Evolutionary conservation across 92 coral and sea anemone genomes (phyloP), one percentile per base, ranked within the genome.

Genomic region (Chrysogorgia sp.): DNA sequence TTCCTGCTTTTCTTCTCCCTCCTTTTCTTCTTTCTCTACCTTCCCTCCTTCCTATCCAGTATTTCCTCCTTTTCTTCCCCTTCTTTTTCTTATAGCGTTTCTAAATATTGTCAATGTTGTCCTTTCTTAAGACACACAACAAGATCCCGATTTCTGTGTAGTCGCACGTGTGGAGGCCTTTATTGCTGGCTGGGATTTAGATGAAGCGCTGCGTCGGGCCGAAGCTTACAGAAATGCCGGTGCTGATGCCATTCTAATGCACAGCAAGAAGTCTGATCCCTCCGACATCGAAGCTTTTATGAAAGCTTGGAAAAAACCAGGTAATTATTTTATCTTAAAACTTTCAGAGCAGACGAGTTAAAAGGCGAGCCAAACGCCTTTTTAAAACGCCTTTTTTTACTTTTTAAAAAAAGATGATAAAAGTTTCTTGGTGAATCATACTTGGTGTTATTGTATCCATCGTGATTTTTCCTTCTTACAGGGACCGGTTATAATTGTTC

Each of bases 171-270:
- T 94, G 8, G 98, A 94, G 81, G 98, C 98, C 21, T 94, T 94
- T 64, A 94, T 94, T 62, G 97, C 98, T 49, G 98, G 98, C 10
- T 94, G 98, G 98, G 92, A 92, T 13, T 82, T 94, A 45, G 98
- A 94, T 63, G 98, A 94, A 75, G 98, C 98, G 10, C 88, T 94
- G 14, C 86, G 80, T 70, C 85, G 98, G 49, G 96, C 98, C 20
- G 98, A 94, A 68, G 98, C 98, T 26, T 94, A 94, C 32, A 91
- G 92, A 50, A 94, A 85, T 89, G 98, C 98, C 29, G 98, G 98
- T 20, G 98, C 98, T 28, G 98, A 94, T 89, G 98, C 98, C 49
- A 94, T 94, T 77, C 91, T 94, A 19, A 94, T 94, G 98, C 98
- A 94, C 84, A 94, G 98, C 87, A 94, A 94, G 83, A 94, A 94